phyloP scores from a whole-genome alignment of 2,797 vertebrate species.

The Hipposideros larvatus region DNA sequence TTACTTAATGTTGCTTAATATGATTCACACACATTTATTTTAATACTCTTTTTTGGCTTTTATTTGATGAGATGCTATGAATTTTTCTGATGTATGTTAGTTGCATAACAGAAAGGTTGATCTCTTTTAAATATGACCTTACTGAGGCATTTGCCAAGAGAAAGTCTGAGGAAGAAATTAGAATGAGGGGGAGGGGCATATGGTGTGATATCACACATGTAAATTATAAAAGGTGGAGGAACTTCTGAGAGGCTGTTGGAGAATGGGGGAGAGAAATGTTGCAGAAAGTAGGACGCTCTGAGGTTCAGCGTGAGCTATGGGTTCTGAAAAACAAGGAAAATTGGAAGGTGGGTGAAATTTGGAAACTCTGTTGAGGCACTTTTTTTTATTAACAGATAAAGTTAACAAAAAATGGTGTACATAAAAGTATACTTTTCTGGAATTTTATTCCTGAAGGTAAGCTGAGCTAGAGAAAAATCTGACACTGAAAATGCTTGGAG shows the following conservation, averaged over 20 bases:
- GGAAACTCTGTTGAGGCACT: background rate
- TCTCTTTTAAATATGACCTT: background rate
- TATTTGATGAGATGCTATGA: background rate
- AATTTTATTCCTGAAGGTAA: background rate
- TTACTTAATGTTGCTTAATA: background rate
- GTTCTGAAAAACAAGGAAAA: background rate
- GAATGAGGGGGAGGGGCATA: background rate
- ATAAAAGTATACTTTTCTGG: background rate
- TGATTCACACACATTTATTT: background rate
- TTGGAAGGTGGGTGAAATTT: background rate
- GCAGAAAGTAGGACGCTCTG: background rate
- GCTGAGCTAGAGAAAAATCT: conserved; percentile 9
- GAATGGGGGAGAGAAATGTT: background rate
- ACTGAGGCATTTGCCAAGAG: background rate
- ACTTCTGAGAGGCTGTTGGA: background rate
- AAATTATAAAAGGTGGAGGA: background rate
- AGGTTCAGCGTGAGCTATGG: background rate
- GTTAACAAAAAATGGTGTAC: background rate
- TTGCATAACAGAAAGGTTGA: background rate
- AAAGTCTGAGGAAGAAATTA: background rate
- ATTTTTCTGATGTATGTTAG: background rate
- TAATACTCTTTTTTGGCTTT: background rate
- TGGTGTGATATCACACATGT: background rate
- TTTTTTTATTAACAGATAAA: background rate
- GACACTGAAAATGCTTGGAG: background rate